These are phyloP conservation scores for Conus betulinus DNA, from an alignment of 1,140 invertebrate genomes.

Conservation along the genomic window DNA sequence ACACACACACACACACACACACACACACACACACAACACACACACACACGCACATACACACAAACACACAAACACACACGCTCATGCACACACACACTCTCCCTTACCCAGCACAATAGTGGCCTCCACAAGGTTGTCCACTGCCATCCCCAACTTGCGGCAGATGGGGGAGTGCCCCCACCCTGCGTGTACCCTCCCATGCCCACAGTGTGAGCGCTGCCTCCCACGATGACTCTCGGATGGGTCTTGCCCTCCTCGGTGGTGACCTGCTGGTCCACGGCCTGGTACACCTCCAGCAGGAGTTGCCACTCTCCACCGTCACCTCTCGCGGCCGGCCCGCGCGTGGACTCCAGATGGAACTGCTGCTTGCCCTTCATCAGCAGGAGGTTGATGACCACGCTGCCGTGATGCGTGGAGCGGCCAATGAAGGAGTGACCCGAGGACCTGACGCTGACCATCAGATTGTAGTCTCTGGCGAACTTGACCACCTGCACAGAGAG, in stretches of 20 bases:
- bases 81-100: no score
- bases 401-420: conserved; percentile 49
- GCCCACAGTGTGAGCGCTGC: conserved; percentile 55
- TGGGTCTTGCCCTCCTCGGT: conserved; percentile 38
- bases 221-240: conserved; percentile 51
- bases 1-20: not conserved
- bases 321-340: conserved; percentile 44
- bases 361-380: conserved; percentile 48
- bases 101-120: conserved; percentile 52
- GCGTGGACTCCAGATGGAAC: conserved; percentile 44
- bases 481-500: not conserved
- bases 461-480: not conserved
- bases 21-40: not conserved
- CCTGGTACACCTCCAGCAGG: conserved; percentile 32
- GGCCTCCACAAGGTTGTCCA: conserved; percentile 59
- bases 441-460: conserved; percentile 44
- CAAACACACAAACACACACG: not conserved
- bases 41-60: not conserved
- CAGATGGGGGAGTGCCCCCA: conserved; percentile 61
- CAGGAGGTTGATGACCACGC: conserved; percentile 46
- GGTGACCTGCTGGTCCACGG: not conserved
- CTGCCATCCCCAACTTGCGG: conserved; percentile 57
- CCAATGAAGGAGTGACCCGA: conserved; percentile 59
- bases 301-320: conserved; percentile 47
- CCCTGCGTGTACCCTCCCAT: conserved; percentile 60